A percentile compares a stretch with the other conserved stretches of the same genome.
Conservation (phyloP, 2,797 vertebrate genomes). For the Propithecus deckenii region DNA sequence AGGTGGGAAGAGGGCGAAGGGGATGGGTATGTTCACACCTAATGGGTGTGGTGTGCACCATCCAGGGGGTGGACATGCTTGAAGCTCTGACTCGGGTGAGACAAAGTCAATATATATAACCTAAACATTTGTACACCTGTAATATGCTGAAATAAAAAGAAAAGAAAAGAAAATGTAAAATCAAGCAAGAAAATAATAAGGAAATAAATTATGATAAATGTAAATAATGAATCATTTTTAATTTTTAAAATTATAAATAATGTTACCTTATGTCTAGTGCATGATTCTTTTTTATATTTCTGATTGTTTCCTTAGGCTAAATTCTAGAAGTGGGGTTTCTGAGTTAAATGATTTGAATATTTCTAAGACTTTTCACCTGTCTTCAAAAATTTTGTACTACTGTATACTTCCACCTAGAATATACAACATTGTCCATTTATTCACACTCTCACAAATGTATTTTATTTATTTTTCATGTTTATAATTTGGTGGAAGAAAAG, state of each 20-base stretch:
- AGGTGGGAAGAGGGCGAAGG: too few species aligned
- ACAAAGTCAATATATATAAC: too few species aligned
- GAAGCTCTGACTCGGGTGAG: too few species aligned
- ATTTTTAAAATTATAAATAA: not conserved
- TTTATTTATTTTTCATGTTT: not conserved
- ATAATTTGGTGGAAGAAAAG: not conserved
- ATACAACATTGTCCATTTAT: not conserved
- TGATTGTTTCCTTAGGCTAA: not conserved
- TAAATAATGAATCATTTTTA: not conserved
- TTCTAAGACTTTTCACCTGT: not conserved
- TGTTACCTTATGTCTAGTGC: not conserved
- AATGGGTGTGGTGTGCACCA: too few species aligned
- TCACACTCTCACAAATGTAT: not conserved
- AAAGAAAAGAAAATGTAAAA: too few species aligned
- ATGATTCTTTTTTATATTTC: not conserved
- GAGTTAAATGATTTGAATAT: not conserved
- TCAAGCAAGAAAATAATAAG: too few species aligned
- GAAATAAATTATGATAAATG: too few species aligned
- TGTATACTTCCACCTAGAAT: not conserved
- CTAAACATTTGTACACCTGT: too few species aligned
- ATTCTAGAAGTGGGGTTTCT: not conserved
- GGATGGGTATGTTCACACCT: too few species aligned
- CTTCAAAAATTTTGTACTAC: not conserved
- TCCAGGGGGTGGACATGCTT: too few species aligned
- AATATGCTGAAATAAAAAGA: too few species aligned